Evolutionary conservation across 2,888 invertebrate species (phyloP).

Genomic region (Fabriciana adippe): DNA sequence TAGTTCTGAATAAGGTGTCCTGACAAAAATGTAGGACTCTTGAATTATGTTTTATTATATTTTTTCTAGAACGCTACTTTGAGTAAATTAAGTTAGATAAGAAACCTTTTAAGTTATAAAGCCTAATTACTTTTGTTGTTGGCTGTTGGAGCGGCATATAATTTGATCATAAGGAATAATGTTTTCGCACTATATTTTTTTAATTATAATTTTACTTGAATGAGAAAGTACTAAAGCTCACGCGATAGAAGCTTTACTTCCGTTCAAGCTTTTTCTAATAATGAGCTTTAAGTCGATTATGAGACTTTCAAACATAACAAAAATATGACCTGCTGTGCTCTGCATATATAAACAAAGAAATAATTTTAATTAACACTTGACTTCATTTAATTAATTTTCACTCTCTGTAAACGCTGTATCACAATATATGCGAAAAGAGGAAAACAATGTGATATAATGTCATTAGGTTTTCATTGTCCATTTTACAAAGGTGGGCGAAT

Average conservation of each 20-base stretch:
- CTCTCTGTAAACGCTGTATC: no score
- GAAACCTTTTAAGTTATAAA: slow-evolving; percentile 37
- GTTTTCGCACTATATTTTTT: slow-evolving; percentile 8
- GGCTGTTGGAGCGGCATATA: slow-evolving; percentile 21
- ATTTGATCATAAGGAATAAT: slow-evolving; percentile 22
- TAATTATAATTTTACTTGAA: not conserved
- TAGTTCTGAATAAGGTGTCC: not conserved
- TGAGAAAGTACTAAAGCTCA: not conserved
- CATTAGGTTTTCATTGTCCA: no score
- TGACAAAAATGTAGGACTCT: slow-evolving; percentile 3
- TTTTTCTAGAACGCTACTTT: slow-evolving; percentile 24
- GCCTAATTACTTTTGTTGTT: slow-evolving; percentile 34
- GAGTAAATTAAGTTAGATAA: slow-evolving; percentile 37
- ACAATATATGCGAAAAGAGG: no score
- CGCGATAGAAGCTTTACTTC: no score
- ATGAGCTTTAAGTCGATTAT: no score
- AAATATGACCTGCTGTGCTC: no score
- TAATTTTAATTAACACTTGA: no score
- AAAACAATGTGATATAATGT: no score
- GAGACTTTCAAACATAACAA: no score
- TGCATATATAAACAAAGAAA: not conserved
- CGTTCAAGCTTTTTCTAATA: no score
- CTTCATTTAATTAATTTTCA: no score
- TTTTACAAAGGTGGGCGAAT: no score
- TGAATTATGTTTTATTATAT: slow-evolving; percentile 7